Evolutionary conservation across 1,140 invertebrate species (phyloP).

Genomic region (Drosophila sturtevanti): DNA sequence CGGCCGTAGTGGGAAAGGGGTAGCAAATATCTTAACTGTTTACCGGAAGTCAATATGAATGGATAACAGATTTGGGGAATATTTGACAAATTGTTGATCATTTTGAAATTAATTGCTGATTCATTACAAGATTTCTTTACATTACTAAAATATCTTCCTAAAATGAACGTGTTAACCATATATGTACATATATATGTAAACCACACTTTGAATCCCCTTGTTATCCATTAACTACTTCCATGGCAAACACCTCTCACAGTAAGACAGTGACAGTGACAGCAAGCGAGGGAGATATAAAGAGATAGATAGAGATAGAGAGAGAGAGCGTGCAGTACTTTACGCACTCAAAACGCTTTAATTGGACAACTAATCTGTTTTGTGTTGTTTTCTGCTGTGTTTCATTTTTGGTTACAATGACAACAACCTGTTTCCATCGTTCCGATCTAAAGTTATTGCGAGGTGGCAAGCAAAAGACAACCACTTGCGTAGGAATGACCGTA

Average conservation of each 20-base stretch:
- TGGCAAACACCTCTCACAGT: constrained; percentile 8
- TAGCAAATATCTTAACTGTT: neutral
- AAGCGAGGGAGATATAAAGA: constrained; percentile 12
- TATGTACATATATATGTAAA: too few species aligned
- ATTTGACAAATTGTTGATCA: too few species aligned
- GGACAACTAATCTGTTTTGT: constrained; percentile 63
- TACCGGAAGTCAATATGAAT: neutral
- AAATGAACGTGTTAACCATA: too few species aligned
- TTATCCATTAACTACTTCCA: neutral
- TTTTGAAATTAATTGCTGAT: too few species aligned
- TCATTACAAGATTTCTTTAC: too few species aligned
- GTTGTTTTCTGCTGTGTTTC: constrained; percentile 44
- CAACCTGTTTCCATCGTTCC: constrained; percentile 60
- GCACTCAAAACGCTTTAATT: constrained; percentile 69
- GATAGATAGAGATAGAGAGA: constrained; percentile 8
- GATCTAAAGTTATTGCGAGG: constrained; percentile 75
- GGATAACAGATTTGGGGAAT: too few species aligned
- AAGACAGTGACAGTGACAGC: constrained; percentile 10
- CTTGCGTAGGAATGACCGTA: constrained; percentile 86
- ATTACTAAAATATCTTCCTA: neutral
- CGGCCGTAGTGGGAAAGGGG: neutral
- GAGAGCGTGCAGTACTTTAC: constrained; percentile 42
- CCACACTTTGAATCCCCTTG: neutral
- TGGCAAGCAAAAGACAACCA: constrained; percentile 83
- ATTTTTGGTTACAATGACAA: constrained; percentile 76